Evolutionary conservation across 2,888 invertebrate genomes (phyloP), one percentile per base, ranked within the genome.

Genomic region (Sarcophaga subvicina): DNA sequence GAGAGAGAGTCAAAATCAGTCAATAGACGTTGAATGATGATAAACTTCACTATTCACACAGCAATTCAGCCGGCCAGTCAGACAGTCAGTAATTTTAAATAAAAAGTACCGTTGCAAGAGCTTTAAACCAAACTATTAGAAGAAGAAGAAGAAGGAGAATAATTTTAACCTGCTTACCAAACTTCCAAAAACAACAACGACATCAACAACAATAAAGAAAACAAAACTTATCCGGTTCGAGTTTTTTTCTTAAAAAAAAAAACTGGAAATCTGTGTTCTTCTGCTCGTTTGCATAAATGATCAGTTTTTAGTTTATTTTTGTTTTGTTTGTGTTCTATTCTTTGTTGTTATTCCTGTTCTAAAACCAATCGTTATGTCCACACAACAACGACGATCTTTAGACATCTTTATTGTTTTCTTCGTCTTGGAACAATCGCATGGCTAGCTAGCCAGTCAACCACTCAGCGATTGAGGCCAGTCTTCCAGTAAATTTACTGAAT

Each of bases 401-500:
- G 86, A 88, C 88, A 87, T 87, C 87, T 88, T 88, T 88, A 88
- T 88, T 88, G 88, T 82, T 87, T 85, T 87, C 81, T 82, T 84
- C 20, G 78, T 76, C 80, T 88, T 81, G 12, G 0, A 84, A 76
- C 88, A 85, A 86, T 80, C 73, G 80, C 81, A 81, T 77, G 87
- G 87, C 69, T 86, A 37, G 37, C 8, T 8, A 37, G 27, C 27
- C 27, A 27, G 5, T 27, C 27, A 27, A 4, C 27, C 27, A 37
- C 10, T 37, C 8, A 8, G 37, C 37, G 2, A 37, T 37, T 37
- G 37, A 37, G 37, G 1, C 10, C 10, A 37, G 37, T 37, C 37
- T 37, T 37, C 2, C 37, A 37, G 37, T 37, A 37, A 89, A 88
- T 89, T 88, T 88, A 89, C 86, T 87, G 79, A 86, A 85, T 85